phyloP scores from a whole-genome alignment of 2,888 invertebrate genomes.

The Pristionchus entomophagus region DNA sequence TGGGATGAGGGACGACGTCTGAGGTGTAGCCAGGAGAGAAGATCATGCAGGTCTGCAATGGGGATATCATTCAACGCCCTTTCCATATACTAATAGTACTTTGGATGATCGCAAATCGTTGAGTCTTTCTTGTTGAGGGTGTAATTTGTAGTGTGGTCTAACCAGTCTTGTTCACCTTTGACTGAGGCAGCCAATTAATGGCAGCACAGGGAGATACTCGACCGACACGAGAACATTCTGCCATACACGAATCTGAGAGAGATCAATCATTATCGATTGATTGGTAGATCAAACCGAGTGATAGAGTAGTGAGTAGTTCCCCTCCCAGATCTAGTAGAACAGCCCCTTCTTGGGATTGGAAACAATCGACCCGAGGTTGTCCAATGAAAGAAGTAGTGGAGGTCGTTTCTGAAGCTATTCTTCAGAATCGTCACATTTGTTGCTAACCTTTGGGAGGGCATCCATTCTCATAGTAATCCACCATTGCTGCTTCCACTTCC shows the following conservation, averaged over 20 bases:
- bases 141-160: background rate
- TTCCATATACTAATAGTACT: background rate
- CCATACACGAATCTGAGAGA: background rate
- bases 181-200: slow-evolving; percentile 32
- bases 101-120: background rate
- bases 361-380: background rate
- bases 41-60: slow-evolving; percentile 39
- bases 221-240: background rate
- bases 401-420: background rate
- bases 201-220: background rate
- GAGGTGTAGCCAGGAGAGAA: background rate
- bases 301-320: slow-evolving; percentile 4
- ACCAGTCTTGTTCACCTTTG: slow-evolving; percentile 30
- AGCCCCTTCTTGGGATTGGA: background rate
- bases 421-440: background rate
- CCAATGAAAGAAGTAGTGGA: background rate
- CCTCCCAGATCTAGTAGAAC: slow-evolving; percentile 35
- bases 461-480: slow-evolving; percentile 43
- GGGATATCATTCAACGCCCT: background rate
- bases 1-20: background rate
- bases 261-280: background rate
- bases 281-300: slow-evolving; percentile 2
- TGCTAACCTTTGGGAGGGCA: slow-evolving; percentile 23
- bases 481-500: background rate
- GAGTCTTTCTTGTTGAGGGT: background rate